These are phyloP conservation scores for Cataglyphis cursor DNA, from an alignment of 2,888 invertebrate species.

Conservation along the genomic window DNA sequence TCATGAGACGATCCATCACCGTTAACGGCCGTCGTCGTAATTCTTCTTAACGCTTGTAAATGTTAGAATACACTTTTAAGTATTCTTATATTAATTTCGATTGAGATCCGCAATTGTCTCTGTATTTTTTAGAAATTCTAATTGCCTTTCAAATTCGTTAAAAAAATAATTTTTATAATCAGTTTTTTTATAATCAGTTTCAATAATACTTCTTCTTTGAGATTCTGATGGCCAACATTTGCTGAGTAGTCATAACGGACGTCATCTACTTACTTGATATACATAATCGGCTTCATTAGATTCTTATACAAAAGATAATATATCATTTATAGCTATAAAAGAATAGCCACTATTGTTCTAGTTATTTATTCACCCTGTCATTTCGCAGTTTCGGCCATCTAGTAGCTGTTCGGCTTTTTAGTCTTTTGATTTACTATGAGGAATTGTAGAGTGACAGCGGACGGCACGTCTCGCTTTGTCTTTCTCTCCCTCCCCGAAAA, in stretches of 20 bases:
- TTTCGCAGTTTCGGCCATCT: not conserved
- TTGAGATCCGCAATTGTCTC: no score
- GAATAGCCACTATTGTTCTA: not conserved
- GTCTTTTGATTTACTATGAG: slow-evolving; percentile 21
- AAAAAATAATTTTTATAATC: not conserved
- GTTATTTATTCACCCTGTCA: not conserved
- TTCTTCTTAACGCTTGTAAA: not conserved
- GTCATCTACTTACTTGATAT: not conserved
- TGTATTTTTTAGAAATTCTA: not conserved
- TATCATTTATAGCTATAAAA: not conserved
- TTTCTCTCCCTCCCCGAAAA: slow-evolving; percentile 55
- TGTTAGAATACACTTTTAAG: slow-evolving; percentile 18
- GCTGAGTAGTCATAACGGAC: not conserved
- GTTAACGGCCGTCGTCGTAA: slow-evolving; percentile 37
- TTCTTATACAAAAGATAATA: not conserved
- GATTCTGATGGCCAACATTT: not conserved
- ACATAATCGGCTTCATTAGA: not conserved
- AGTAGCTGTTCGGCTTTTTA: not conserved
- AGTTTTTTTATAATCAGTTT: no score
- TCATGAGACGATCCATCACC: slow-evolving; percentile 40
- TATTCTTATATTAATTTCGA: slow-evolving; percentile 7
- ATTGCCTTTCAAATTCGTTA: not conserved
- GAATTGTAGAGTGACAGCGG: slow-evolving; percentile 16
- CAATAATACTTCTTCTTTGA: not conserved
- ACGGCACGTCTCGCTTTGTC: not conserved